These are phyloP conservation scores for Colaptes auratus DNA, from an alignment of 2,113 vertebrate species.

Conservation along the genomic window DNA sequence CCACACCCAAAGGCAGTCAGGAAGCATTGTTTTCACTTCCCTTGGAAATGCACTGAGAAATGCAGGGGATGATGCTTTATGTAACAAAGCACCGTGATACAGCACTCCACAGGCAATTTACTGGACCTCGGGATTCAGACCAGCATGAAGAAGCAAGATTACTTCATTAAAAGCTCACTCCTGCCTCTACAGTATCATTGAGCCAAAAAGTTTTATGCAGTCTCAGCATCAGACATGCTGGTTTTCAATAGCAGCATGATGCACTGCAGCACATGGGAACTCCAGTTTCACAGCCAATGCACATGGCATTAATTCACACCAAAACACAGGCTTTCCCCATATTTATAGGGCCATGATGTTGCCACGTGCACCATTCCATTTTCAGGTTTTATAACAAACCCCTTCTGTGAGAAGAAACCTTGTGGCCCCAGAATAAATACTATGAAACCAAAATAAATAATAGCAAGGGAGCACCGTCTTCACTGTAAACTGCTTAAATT, in stretches of 20 bases:
- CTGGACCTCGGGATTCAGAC: not conserved
- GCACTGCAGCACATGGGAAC: not conserved
- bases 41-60: slow-evolving; percentile 21
- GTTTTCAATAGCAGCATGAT: not conserved
- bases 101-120: not conserved
- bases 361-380: not conserved
- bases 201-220: not conserved
- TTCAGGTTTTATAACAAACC: not conserved
- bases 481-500: not conserved
- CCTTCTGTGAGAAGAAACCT: not conserved
- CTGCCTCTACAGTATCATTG: not conserved
- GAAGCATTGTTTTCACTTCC: not conserved
- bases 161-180: not conserved
- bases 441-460: not conserved
- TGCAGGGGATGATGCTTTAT: not conserved
- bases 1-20: slow-evolving; percentile 31
- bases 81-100: not conserved
- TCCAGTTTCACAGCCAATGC: not conserved
- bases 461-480: not conserved
- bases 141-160: not conserved
- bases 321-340: not conserved
- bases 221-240: not conserved
- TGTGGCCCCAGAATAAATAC: not conserved
- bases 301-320: not conserved
- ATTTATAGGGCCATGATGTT: not conserved